Percentiles rank a stretch among this genome's conserved stretches.
Conservation (phyloP, 2,888 invertebrate genomes). For the Epinotia ramella region DNA sequence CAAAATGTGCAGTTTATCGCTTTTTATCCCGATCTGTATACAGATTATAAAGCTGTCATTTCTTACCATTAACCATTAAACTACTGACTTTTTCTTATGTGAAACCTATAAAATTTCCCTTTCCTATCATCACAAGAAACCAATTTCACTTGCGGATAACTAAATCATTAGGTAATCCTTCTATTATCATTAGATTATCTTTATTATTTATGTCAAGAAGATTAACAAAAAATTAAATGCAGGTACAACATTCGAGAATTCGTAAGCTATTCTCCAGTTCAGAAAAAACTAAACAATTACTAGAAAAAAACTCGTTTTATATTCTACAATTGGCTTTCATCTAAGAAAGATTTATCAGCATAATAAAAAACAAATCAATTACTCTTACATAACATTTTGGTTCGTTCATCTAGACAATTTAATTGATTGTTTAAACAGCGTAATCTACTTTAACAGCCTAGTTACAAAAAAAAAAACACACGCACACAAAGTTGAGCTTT, state of each 20-base stretch:
- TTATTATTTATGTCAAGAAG: conserved; percentile 83
- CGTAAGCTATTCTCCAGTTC: conserved; percentile 77
- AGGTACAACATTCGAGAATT: conserved; percentile 86
- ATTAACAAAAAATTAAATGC: conserved; percentile 84
- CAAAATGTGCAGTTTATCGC: conserved; percentile 69
- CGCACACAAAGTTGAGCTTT: too few species aligned
- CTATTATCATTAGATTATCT: conserved; percentile 59
- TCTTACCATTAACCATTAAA: conserved; percentile 76
- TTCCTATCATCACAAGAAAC: conserved; percentile 70
- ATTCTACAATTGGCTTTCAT: conserved; percentile 27
- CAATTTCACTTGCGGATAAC: conserved; percentile 75
- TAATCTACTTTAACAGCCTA: too few species aligned
- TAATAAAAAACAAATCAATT: not conserved
- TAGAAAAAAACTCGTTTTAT: conserved; percentile 74
- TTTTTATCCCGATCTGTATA: conserved; percentile 71
- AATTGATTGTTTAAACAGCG: too few species aligned
- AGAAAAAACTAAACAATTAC: conserved; percentile 81
- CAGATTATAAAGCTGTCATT: conserved; percentile 82
- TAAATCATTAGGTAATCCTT: conserved; percentile 63
- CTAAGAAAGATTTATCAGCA: not conserved
- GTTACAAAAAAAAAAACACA: too few species aligned
- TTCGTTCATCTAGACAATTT: not conserved
- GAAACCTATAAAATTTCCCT: conserved; percentile 68
- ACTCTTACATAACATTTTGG: not conserved
- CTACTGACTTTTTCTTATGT: conserved; percentile 82